Conservation (phyloP, 2,888 invertebrate species). For the Melanostoma scalare region DNA sequence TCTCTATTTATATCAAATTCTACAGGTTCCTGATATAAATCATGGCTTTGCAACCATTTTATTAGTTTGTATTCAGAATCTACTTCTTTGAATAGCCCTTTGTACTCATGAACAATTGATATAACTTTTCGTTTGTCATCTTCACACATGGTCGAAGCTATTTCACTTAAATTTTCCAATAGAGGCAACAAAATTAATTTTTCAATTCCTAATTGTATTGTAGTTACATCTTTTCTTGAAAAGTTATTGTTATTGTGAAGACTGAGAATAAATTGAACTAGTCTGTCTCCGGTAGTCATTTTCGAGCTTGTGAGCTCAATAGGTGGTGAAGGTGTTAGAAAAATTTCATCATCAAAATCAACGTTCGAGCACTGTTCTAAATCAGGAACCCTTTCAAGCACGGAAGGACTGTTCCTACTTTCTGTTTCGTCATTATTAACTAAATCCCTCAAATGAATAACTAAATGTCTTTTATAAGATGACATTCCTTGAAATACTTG, state of each 20-base stretch:
- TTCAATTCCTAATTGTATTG: slow-evolving; percentile 17
- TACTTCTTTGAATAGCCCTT: slow-evolving; percentile 13
- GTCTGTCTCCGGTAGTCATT: background rate
- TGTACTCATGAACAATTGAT: slow-evolving; percentile 1
- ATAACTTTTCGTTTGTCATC: slow-evolving; percentile 2
- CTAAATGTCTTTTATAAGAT: slow-evolving; percentile 26
- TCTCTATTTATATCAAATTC: slow-evolving; percentile 38
- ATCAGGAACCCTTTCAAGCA: slow-evolving; percentile 3
- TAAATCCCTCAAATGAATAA: background rate
- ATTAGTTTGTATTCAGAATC: slow-evolving; percentile 32
- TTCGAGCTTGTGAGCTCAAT: background rate
- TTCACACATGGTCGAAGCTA: slow-evolving; percentile 13
- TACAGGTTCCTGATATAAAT: background rate
- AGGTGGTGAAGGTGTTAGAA: background rate
- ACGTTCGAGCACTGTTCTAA: background rate
- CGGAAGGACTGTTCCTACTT: background rate
- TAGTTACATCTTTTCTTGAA: slow-evolving; percentile 33
- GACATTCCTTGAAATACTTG: slow-evolving; percentile 29
- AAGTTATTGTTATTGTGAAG: slow-evolving; percentile 35
- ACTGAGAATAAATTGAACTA: slow-evolving; percentile 9
- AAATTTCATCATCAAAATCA: background rate
- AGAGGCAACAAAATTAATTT: slow-evolving; percentile 25
- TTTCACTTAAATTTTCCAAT: background rate
- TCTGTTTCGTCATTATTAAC: slow-evolving; percentile 4
- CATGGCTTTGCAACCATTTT: slow-evolving; percentile 16